Evolutionary conservation across 2,888 invertebrate species (phyloP).

Genomic region (Dryococelus australis): DNA sequence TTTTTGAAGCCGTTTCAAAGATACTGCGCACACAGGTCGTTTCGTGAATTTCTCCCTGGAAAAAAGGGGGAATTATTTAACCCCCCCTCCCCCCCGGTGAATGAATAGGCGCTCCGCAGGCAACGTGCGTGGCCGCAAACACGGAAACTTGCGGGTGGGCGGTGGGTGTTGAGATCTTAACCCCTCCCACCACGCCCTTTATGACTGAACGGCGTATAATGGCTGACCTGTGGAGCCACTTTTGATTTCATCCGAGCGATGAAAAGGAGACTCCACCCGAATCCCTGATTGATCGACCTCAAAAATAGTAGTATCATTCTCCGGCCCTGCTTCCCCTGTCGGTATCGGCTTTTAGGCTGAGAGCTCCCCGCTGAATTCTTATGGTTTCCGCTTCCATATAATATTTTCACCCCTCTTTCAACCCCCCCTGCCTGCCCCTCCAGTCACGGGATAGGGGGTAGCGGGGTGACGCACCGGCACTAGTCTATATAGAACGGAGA

Average conservation of each 20-base stretch:
- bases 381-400: constrained; percentile 25
- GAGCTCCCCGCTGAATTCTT: constrained; percentile 26
- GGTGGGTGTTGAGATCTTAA: neutral
- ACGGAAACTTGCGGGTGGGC: neutral
- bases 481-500: neutral
- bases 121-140: neutral
- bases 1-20: neutral
- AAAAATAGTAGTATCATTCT: neutral
- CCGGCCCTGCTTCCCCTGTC: neutral
- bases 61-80: neutral
- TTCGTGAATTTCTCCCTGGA: neutral
- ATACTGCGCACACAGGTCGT: neutral
- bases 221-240: constrained; percentile 25
- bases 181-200: neutral
- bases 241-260: constrained; percentile 18
- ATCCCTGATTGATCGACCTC: constrained; percentile 11
- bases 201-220: neutral
- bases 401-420: constrained; percentile 26
- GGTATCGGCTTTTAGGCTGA: constrained; percentile 23
- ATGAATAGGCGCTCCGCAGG: neutral
- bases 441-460: neutral
- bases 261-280: constrained; percentile 19
- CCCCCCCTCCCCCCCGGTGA: neutral
- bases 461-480: neutral
- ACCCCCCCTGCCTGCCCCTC: neutral